Conservation (phyloP, 2,888 invertebrate genomes). For the Cheilosia urbana region DNA sequence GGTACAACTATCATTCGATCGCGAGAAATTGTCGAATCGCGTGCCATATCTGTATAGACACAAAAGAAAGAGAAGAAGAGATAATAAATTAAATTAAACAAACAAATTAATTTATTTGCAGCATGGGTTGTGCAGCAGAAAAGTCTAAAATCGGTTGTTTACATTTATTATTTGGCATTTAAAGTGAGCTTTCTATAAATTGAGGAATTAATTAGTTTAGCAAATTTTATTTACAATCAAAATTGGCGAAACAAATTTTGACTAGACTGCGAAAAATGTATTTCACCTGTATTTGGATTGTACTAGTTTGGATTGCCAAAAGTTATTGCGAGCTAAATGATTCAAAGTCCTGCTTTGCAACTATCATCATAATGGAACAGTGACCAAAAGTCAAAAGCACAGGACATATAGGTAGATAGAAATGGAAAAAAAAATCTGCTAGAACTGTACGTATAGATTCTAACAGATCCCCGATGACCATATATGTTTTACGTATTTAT, state of each 20-base stretch:
- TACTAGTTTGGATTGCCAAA: no score
- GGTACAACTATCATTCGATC: conserved; percentile 82
- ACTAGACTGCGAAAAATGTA: neutral
- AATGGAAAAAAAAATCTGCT: no score
- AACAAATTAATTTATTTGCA: conserved; percentile 4
- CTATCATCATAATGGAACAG: no score
- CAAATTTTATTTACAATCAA: neutral
- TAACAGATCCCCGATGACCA: no score
- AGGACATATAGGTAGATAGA: no score
- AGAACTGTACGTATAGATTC: no score
- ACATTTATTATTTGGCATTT: neutral
- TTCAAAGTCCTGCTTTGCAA: no score
- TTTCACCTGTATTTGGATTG: neutral
- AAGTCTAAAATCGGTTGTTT: neutral
- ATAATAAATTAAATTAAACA: conserved; percentile 22
- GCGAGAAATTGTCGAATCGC: conserved; percentile 82
- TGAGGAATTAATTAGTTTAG: neutral
- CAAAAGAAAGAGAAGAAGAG: conserved; percentile 33
- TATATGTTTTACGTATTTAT: no score
- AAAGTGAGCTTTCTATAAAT: neutral
- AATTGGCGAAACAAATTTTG: neutral
- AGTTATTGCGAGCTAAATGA: no score
- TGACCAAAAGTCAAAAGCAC: no score
- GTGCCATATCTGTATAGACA: conserved; percentile 82
- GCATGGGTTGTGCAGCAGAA: neutral